Conservation (phyloP, 2,888 invertebrate species). For the Ochropacha duplaris region DNA sequence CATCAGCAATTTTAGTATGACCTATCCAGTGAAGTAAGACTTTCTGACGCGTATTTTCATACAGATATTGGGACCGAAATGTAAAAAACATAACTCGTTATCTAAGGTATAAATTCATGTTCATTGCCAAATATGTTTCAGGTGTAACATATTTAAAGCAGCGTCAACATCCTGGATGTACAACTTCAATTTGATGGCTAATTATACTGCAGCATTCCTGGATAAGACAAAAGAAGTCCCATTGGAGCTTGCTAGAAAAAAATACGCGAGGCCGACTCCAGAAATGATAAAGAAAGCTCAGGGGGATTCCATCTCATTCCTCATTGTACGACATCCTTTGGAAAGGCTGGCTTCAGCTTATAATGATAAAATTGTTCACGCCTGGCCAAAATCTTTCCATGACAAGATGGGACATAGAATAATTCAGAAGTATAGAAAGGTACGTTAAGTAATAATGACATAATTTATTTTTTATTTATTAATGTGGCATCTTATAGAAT, state of each 20-base stretch:
- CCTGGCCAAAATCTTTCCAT: slow-evolving; percentile 91
- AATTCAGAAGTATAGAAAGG: slow-evolving; percentile 88
- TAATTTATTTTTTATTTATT: no score
- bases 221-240: slow-evolving; percentile 91
- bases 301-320: slow-evolving; percentile 89
- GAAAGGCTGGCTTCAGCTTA: slow-evolving; percentile 91
- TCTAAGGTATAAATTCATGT: no score
- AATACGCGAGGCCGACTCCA: slow-evolving; percentile 89
- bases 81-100: no score
- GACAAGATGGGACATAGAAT: slow-evolving; percentile 91
- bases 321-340: slow-evolving; percentile 92
- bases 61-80: no score
- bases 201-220: slow-evolving; percentile 89
- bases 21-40: no score
- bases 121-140: slow-evolving; percentile 40
- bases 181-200: slow-evolving; percentile 93
- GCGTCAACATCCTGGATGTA: slow-evolving; percentile 97
- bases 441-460: slow-evolving; percentile 32
- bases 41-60: no score
- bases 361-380: slow-evolving; percentile 92
- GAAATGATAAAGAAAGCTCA: slow-evolving; percentile 89
- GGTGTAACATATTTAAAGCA: slow-evolving; percentile 92
- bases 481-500: no score
- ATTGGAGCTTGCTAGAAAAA: slow-evolving; percentile 89
- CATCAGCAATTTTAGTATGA: no score